Conservation (phyloP, 1,140 invertebrate genomes). For the Drosophila grimshawi region DNA sequence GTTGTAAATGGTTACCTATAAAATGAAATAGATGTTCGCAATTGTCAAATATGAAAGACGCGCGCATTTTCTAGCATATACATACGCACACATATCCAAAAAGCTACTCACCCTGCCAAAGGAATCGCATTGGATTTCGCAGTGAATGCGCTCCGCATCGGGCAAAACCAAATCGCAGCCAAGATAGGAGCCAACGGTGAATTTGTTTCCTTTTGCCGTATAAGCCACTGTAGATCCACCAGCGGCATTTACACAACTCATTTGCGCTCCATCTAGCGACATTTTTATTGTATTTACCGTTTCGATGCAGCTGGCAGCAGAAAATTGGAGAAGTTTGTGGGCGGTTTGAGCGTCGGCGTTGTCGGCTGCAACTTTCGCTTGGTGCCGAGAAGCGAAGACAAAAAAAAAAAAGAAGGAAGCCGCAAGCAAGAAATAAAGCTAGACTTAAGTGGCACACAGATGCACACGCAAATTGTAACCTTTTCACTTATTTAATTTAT, state of each 20-base stretch:
- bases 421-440: constrained; percentile 21
- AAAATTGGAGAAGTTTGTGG: constrained; percentile 26
- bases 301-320: constrained; percentile 44
- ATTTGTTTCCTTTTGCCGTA: constrained; percentile 70
- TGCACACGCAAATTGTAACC: neutral
- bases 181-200: constrained; percentile 68
- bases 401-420: constrained; percentile 40
- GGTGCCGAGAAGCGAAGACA: constrained; percentile 13
- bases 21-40: neutral
- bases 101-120: constrained; percentile 73
- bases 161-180: constrained; percentile 61
- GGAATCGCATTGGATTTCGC: constrained; percentile 75
- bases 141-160: constrained; percentile 63
- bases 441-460: neutral
- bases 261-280: constrained; percentile 72
- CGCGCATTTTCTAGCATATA: constrained; percentile 13
- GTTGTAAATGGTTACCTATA: constrained; percentile 72
- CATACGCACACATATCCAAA: neutral
- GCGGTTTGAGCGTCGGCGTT: constrained; percentile 26
- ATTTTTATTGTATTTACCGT: constrained; percentile 50
- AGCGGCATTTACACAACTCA: constrained; percentile 59
- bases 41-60: constrained; percentile 17
- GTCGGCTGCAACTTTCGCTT: constrained; percentile 49
- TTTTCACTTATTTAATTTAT: neutral
- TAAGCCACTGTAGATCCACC: constrained; percentile 51